Percentiles rank a stretch among this genome's conserved stretches.
Evolutionary conservation across 2,888 invertebrate genomes (phyloP).

Genomic region (Acrobasis repandana): DNA sequence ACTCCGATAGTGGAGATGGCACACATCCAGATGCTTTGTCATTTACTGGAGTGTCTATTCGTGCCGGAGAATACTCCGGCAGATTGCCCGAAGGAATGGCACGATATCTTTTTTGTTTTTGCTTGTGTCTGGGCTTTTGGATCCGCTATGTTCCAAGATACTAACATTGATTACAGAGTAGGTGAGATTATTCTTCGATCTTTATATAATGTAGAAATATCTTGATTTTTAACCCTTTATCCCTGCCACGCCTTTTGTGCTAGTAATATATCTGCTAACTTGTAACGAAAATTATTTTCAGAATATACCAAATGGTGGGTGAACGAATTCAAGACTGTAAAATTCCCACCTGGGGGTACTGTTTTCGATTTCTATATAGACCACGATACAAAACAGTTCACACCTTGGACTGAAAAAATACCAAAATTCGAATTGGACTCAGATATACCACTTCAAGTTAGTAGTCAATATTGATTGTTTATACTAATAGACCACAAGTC

Average conservation of each 20-base stretch:
- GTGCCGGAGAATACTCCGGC: slow-evolving; percentile 91
- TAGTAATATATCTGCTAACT: too few species aligned
- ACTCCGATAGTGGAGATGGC: slow-evolving; percentile 97
- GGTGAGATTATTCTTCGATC: slow-evolving; percentile 54
- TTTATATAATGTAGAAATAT: slow-evolving; percentile 18
- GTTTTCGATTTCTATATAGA: slow-evolving; percentile 98
- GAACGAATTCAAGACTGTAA: slow-evolving; percentile 97
- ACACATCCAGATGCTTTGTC: slow-evolving; percentile 96
- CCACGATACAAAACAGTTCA: slow-evolving; percentile 93
- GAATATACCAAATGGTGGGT: slow-evolving; percentile 99
- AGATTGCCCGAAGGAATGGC: slow-evolving; percentile 97
- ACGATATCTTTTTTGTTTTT: slow-evolving; percentile 97
- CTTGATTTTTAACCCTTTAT: too few species aligned
- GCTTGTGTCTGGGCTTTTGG: slow-evolving; percentile 99
- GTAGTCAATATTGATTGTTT: slow-evolving; percentile 13
- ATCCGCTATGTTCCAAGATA: slow-evolving; percentile 98
- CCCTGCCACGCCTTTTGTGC: too few species aligned
- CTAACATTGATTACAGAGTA: slow-evolving; percentile 88
- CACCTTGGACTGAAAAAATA: slow-evolving; percentile 94
- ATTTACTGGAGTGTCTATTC: slow-evolving; percentile 92
- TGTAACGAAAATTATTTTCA: slow-evolving; percentile 51
- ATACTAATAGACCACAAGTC: background rate
- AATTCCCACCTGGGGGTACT: slow-evolving; percentile 95
- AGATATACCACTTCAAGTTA: slow-evolving; percentile 93
- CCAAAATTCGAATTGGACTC: slow-evolving; percentile 95